Base-by-base conservation (phyloP, 1,140 invertebrate species). In the Drosophila nasuta region DNA sequence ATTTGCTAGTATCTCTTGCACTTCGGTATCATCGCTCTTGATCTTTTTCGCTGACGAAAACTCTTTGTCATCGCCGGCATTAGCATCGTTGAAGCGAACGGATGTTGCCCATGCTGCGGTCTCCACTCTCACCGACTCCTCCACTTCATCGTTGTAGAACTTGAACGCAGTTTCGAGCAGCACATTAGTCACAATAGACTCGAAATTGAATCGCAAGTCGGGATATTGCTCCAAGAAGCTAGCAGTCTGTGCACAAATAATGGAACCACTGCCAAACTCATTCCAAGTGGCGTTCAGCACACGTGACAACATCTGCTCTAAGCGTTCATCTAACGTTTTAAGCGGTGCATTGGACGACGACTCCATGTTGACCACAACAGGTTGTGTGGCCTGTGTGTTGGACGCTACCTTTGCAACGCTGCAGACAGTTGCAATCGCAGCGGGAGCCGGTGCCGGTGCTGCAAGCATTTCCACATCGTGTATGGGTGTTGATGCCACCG, bases 311-410 rank as follows among this genome's bases (percentile, higher is more conserved):
- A 94, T 88, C 51, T 92, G 76, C 43, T 94, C 92, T n/a, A 95
- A 91, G 76, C 94, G 94, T 25, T 95, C 95, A 7, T 94, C 92
- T 11, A 92, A 28, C 30, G 46, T 93, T 77, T 64, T 76, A 1
- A 54, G 25, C 8, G 48, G 35, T 3, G 10, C 7, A 8, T 7
- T 74, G 2, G 67, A 71, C 49, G 48, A 51, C 96, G 95, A 95
- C 96, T 96, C 85, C 52, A 95, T 96, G 91, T 96, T 96, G 86
- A 96, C 95, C 8, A 95, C 51, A 33, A 25, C 20, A 25, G 20
- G 20, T 3, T 25, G 20, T 25, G 20, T 25, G 20, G 8, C 8
- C 8, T 52, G 41, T 59, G 71, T 28, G 33, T 49, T 91, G 4
- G 43, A 0, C 6, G 15, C 41, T 3, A 45, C 20, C 1, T 3